These are phyloP conservation scores for Labeo catla DNA, from an alignment of 2,113 vertebrate species.

Conservation along the genomic window DNA sequence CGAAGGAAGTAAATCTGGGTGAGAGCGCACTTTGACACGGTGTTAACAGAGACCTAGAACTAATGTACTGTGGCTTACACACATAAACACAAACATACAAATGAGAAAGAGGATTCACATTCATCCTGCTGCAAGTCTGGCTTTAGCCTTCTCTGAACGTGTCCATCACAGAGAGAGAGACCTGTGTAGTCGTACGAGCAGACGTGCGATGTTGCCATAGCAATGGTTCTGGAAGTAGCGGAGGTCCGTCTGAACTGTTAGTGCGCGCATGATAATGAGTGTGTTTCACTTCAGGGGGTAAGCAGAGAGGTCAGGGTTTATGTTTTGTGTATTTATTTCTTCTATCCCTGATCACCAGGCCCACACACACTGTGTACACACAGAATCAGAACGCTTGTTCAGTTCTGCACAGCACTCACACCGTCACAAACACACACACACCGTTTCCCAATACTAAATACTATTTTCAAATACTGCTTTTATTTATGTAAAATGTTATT, in stretches of 20 bases:
- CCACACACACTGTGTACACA: not conserved
- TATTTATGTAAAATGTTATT: too few species aligned
- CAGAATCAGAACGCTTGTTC: not conserved
- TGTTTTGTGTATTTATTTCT: slow-evolving; percentile 17
- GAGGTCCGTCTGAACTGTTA: slow-evolving; percentile 46
- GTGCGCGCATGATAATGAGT: slow-evolving; percentile 48
- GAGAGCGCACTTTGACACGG: not conserved
- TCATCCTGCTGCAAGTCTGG: not conserved
- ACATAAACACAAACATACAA: not conserved
- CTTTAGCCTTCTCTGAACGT: not conserved
- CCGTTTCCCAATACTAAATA: too few species aligned
- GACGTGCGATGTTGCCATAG: slow-evolving; percentile 53
- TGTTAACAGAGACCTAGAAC: slow-evolving; percentile 14
- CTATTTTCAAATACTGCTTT: too few species aligned
- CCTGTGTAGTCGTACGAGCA: slow-evolving; percentile 34
- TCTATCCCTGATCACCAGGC: not conserved
- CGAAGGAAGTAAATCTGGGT: not conserved
- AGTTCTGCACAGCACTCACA: not conserved
- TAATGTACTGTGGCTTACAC: slow-evolving; percentile 17
- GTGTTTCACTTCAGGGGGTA: slow-evolving; percentile 20
- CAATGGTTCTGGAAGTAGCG: slow-evolving; percentile 46
- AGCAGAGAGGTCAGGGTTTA: slow-evolving; percentile 15
- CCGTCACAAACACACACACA: too few species aligned
- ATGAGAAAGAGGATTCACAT: not conserved
- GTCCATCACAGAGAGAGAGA: slow-evolving; percentile 22